Evolutionary conservation across 2,888 invertebrate species (phyloP).

Genomic region (Ormyrus rosae): DNA sequence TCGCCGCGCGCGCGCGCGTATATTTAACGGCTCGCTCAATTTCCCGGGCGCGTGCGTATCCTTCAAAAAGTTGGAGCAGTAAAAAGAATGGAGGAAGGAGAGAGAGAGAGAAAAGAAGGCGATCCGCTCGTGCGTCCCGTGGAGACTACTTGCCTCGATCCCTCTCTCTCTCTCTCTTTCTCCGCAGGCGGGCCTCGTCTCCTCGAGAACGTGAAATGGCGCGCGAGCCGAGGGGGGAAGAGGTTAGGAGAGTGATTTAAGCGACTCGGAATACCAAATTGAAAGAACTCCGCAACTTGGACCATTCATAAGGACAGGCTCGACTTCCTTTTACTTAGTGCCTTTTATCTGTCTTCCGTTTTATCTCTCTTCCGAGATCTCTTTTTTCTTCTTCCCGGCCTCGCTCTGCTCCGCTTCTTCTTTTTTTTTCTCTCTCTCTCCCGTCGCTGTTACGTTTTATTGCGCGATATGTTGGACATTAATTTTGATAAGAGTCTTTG

Average conservation of each 20-base stretch:
- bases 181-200: conserved; percentile 3
- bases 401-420: background rate
- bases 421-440: background rate
- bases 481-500: conserved; percentile 20
- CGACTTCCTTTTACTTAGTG: conserved; percentile 54
- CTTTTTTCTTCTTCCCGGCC: conserved; percentile 8
- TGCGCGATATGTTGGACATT: conserved; percentile 28
- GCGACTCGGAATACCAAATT: conserved; percentile 67
- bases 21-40: conserved; percentile 57
- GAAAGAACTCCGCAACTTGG: conserved; percentile 60
- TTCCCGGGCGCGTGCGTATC: conserved; percentile 56
- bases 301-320: conserved; percentile 53
- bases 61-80: conserved; percentile 60
- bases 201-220: conserved; percentile 40
- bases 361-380: conserved; percentile 40
- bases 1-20: conserved; percentile 16
- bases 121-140: conserved; percentile 19
- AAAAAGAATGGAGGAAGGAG: conserved; percentile 44
- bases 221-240: conserved; percentile 11
- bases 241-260: conserved; percentile 61
- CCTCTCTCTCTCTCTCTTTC: conserved; percentile 5
- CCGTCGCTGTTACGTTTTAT: conserved; percentile 13
- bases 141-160: background rate
- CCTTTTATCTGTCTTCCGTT: conserved; percentile 56
- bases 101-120: background rate